Base-by-base conservation (phyloP, 2,113 vertebrate species). In the Entelurus aequoreus region DNA sequence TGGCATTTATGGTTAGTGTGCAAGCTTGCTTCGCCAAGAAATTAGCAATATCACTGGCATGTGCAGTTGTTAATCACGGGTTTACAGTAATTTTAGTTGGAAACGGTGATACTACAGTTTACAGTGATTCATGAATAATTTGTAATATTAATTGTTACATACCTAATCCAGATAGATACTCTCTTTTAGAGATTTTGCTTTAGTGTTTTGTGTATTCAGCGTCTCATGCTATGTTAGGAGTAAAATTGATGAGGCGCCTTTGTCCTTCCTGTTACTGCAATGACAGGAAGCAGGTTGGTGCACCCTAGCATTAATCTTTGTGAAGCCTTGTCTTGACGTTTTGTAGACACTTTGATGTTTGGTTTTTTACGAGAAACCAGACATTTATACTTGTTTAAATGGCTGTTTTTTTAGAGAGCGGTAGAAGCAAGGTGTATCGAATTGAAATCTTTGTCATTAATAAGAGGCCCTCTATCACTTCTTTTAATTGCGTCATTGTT, bases 201-300 rank as follows among this genome's bases (percentile, higher is more conserved):
- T 36, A 19, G 9, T 28, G 6, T 49, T 47, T 37, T 54, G 6
- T n/a, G 55, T 60, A 62, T 6, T 58, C 58, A 6, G 35, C 16
- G 21, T 8, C 37, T 48, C 35, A 36, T 49, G 28, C 21, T 35
- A 6, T 36, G 57, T 36, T 56, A 48, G 51, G 46, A 35, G 46
- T 12, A 36, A 21, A 36, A 1, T n/a, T 48, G 48, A 6, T n/a
- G 48, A 48, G 48, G 13, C 48, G 15, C 48, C 14, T 55, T 72
- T 60, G 14, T 63, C 46, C 11, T 55, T 46, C 6, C 6, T 40
- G 13, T 51, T 60, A n/a, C 8, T 66, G 66, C 68, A 72, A 66
- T 67, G 52, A 64, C 74, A 54, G 51, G 66, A 59, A 64, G 7
- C 52, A n/a, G 67, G 61, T 36, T 53, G 63, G 56, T 36, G 63